Conservation (phyloP, 2,113 vertebrate species). For the Microcebus ravelobensis region DNA sequence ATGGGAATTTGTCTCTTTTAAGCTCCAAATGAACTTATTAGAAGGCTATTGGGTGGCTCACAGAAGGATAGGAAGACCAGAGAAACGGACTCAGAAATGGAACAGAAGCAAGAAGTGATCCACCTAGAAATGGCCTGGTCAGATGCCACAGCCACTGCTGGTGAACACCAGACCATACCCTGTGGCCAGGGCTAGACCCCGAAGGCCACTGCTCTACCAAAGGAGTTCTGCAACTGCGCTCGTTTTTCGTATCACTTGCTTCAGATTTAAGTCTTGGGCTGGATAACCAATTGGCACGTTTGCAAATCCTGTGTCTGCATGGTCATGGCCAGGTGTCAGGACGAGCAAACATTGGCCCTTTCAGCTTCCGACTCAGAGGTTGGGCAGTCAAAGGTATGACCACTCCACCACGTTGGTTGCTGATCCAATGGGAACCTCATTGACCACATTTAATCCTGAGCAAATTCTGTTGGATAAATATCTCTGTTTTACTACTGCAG, state of each 20-base stretch:
- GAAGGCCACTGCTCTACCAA: not conserved
- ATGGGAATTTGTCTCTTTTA: not conserved
- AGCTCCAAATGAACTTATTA: not conserved
- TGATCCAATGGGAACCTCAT: not conserved
- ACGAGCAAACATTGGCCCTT: not conserved
- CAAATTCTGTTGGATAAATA: not conserved
- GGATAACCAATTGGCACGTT: not conserved
- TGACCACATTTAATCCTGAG: not conserved
- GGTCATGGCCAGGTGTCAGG: not conserved
- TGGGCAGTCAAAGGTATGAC: not conserved
- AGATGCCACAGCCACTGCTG: accelerated
- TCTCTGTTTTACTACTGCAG: not conserved
- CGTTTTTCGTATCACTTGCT: not conserved
- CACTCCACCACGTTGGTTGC: no score
- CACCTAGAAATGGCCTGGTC: no score
- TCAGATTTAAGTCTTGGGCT: not conserved
- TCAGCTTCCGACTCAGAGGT: not conserved
- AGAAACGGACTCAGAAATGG: not conserved
- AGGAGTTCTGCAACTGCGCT: not conserved
- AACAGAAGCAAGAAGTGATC: not conserved
- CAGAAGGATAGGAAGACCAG: not conserved
- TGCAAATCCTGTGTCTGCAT: not conserved
- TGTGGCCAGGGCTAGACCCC: not conserved
- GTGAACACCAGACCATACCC: no score
- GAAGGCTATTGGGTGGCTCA: not conserved